phyloP scores from a whole-genome alignment of 2,797 vertebrate genomes.

The Geotrypetes seraphini region DNA sequence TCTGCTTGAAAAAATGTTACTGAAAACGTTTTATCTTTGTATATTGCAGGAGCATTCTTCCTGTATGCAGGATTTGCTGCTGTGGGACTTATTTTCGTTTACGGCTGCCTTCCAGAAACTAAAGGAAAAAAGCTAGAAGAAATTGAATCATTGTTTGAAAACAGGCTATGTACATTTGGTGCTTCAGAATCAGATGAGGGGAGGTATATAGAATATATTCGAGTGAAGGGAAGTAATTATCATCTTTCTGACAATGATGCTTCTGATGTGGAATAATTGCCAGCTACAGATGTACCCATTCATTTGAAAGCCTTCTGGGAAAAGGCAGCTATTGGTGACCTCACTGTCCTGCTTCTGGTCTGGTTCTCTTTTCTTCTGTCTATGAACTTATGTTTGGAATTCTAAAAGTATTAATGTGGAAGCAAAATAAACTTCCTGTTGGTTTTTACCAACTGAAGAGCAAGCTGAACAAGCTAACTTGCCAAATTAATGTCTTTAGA shows the following conservation, averaged over 20 bases:
- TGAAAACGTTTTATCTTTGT: conserved; percentile 1
- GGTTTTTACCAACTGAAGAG: conserved; percentile 31
- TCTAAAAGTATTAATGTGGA: conserved; percentile 29
- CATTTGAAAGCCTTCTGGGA: conserved; percentile 43
- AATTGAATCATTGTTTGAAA: conserved; percentile 90
- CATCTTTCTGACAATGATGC: conserved; percentile 97
- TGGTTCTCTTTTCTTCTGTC: conserved; percentile 45
- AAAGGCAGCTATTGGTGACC: conserved; percentile 50
- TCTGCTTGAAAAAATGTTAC: no score
- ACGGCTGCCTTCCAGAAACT: conserved; percentile 93
- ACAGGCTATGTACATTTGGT: conserved; percentile 85
- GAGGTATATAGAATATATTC: conserved; percentile 94
- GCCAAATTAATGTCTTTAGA: conserved; percentile 5
- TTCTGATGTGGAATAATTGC: conserved; percentile 86
- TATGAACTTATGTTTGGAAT: conserved; percentile 41
- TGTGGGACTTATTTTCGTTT: conserved; percentile 81
- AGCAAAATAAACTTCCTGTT: conserved; percentile 23
- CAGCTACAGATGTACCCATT: conserved; percentile 44
- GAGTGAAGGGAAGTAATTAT: conserved; percentile 97
- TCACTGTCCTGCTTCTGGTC: conserved; percentile 60
- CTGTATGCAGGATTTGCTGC: conserved; percentile 81
- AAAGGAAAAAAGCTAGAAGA: conserved; percentile 91
- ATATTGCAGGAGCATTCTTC: conserved; percentile 82
- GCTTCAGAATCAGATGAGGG: conserved; percentile 83
- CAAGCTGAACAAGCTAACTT: conserved; percentile 17